A percentile compares a stretch with the other conserved stretches of the same genome.
Evolutionary conservation across 2,888 invertebrate species (phyloP).

Genomic region (Caenorhabditis sp.): DNA sequence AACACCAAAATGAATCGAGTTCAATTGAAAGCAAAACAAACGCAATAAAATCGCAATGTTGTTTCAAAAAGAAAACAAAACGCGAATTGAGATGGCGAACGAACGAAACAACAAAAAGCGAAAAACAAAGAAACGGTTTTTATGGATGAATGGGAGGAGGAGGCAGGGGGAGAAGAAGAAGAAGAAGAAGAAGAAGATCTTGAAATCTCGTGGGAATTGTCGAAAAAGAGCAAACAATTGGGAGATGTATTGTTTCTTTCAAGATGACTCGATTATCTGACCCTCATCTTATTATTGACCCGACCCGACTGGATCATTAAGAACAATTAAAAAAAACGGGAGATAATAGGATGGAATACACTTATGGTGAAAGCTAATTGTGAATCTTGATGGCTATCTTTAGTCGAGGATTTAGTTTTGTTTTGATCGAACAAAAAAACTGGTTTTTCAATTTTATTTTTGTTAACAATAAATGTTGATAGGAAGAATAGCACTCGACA

Average conservation of each 20-base stretch:
- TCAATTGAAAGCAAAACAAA: not conserved
- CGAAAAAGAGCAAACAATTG: conserved; percentile 7
- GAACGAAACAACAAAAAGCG: not conserved
- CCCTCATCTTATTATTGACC: conserved; percentile 10
- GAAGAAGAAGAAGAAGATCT: conserved; percentile 10
- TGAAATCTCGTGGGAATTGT: not conserved
- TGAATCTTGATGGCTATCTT: not conserved
- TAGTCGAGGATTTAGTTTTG: not conserved
- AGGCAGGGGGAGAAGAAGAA: too few species aligned
- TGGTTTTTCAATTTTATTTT: too few species aligned
- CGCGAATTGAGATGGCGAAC: not conserved
- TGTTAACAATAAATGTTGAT: too few species aligned
- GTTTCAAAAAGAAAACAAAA: not conserved
- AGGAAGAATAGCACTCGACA: too few species aligned
- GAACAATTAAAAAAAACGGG: not conserved
- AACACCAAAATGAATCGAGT: not conserved
- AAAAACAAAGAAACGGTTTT: conserved; percentile 19
- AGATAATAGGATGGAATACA: not conserved
- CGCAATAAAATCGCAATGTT: not conserved
- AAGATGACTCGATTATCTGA: conserved; percentile 22
- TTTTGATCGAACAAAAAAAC: too few species aligned
- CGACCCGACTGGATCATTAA: conserved; percentile 20
- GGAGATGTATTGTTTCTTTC: conserved; percentile 5
- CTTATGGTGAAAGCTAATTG: not conserved
- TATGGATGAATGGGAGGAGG: not conserved